Evolutionary conservation across 2,888 invertebrate species (phyloP).

Genomic region (Anticlea derivata): DNA sequence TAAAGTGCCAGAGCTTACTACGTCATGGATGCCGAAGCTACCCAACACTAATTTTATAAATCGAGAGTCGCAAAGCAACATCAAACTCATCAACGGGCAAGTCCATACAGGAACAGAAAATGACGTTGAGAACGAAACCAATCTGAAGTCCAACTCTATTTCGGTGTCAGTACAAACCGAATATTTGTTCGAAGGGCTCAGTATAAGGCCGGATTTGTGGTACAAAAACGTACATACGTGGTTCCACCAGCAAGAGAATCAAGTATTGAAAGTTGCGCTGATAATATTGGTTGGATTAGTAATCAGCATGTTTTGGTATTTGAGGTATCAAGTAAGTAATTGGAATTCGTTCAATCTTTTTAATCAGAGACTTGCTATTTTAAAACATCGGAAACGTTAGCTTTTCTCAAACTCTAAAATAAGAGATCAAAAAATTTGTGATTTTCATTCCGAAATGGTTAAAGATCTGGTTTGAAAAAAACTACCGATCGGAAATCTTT

Average conservation of each 20-base stretch:
- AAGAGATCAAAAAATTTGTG: too few relatives aligned
- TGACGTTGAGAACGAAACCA: slow-evolving; percentile 73
- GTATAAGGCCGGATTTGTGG: slow-evolving; percentile 67
- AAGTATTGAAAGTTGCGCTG: slow-evolving; percentile 87
- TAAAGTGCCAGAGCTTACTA: slow-evolving; percentile 86
- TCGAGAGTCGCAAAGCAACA: slow-evolving; percentile 51
- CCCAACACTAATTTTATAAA: slow-evolving; percentile 65
- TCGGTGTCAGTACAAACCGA: slow-evolving; percentile 85
- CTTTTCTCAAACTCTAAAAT: too few relatives aligned
- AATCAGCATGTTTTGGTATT: slow-evolving; percentile 89
- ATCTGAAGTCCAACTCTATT: slow-evolving; percentile 67
- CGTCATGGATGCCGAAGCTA: slow-evolving; percentile 71
- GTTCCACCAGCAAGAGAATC: slow-evolving; percentile 90
- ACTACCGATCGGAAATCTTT: too few relatives aligned
- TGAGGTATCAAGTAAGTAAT: slow-evolving; percentile 89
- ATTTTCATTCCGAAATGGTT: too few relatives aligned
- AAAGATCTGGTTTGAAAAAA: too few relatives aligned
- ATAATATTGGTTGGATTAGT: slow-evolving; percentile 87
- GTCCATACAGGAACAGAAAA: slow-evolving; percentile 60
- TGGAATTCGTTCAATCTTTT: too few relatives aligned
- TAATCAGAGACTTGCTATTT: too few relatives aligned
- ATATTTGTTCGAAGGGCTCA: slow-evolving; percentile 72
- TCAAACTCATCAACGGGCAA: slow-evolving; percentile 71
- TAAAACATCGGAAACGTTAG: too few relatives aligned
- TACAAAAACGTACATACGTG: slow-evolving; percentile 81